Evolutionary conservation across 2,113 vertebrate species (phyloP).

Genomic region (Dissostichus mawsoni): DNA sequence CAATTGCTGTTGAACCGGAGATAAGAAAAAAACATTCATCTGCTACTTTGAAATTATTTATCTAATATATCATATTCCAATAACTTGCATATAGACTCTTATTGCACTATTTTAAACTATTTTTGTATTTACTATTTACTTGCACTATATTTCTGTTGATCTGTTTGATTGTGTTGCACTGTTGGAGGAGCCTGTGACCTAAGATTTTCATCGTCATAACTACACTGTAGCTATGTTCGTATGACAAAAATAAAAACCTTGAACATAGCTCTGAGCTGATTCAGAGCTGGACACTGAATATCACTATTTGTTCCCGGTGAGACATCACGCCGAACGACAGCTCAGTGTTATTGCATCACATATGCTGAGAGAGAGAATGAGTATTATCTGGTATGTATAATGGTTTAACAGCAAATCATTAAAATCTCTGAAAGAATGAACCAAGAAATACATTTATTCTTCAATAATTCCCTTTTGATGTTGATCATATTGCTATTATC

Average conservation of each 20-base stretch:
- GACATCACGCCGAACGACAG: constrained; percentile 3
- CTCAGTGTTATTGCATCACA: constrained; percentile 40
- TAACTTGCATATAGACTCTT: no score
- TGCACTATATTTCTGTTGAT: no score
- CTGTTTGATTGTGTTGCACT: no score
- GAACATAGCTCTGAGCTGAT: constrained; percentile 12
- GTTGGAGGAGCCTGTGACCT: no score
- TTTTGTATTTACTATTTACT: no score
- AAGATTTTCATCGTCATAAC: no score
- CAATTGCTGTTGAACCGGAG: constrained; percentile 6
- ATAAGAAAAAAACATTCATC: background rate
- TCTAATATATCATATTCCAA: no score
- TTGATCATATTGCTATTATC: background rate
- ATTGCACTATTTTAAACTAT: no score
- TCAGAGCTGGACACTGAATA: constrained; percentile 33
- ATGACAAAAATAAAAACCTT: no score
- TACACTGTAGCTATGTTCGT: no score
- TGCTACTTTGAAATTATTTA: no score
- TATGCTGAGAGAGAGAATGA: background rate
- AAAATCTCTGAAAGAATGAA: background rate
- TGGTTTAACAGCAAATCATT: background rate
- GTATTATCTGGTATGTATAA: background rate
- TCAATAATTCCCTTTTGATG: background rate
- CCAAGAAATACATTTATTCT: background rate
- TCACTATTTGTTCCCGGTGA: constrained; percentile 39